These are phyloP conservation scores for Drosophila mimetica DNA, from an alignment of 2,888 invertebrate species.

Conservation along the genomic window DNA sequence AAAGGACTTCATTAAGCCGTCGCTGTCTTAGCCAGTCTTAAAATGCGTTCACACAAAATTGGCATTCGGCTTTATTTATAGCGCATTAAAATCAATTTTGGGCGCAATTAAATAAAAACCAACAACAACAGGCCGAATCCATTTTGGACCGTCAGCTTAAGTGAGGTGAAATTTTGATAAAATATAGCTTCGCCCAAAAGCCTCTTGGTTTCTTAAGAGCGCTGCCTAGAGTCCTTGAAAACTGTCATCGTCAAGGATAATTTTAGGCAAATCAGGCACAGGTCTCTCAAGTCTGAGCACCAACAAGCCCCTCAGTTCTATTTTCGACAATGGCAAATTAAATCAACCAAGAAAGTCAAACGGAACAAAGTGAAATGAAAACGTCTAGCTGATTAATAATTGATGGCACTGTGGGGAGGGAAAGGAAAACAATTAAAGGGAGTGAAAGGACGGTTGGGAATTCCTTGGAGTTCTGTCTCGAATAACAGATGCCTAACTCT, in stretches of 20 bases:
- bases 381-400: slow-evolving; percentile 46
- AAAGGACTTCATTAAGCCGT: slow-evolving; percentile 69
- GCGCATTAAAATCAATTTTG: slow-evolving; percentile 76
- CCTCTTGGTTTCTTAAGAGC: slow-evolving; percentile 16
- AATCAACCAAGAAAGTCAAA: slow-evolving; percentile 40
- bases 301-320: slow-evolving; percentile 10
- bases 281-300: slow-evolving; percentile 10
- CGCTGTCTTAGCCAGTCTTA: slow-evolving; percentile 40
- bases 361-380: slow-evolving; percentile 42
- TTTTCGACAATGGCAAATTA: slow-evolving; percentile 35
- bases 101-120: slow-evolving; percentile 64
- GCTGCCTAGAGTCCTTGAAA: slow-evolving; percentile 20
- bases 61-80: slow-evolving; percentile 69
- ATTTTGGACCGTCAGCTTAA: slow-evolving; percentile 54
- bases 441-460: neutral
- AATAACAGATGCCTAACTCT: neutral
- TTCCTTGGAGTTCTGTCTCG: neutral
- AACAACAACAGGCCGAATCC: slow-evolving; percentile 44
- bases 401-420: slow-evolving; percentile 19
- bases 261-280: slow-evolving; percentile 32
- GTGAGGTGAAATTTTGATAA: slow-evolving; percentile 26
- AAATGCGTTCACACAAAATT: slow-evolving; percentile 57
- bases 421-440: slow-evolving; percentile 59
- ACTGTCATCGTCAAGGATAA: slow-evolving; percentile 34
- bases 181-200: slow-evolving; percentile 8